Evolutionary conservation across 2,113 vertebrate species (phyloP).

Genomic region (Delphinus delphis): DNA sequence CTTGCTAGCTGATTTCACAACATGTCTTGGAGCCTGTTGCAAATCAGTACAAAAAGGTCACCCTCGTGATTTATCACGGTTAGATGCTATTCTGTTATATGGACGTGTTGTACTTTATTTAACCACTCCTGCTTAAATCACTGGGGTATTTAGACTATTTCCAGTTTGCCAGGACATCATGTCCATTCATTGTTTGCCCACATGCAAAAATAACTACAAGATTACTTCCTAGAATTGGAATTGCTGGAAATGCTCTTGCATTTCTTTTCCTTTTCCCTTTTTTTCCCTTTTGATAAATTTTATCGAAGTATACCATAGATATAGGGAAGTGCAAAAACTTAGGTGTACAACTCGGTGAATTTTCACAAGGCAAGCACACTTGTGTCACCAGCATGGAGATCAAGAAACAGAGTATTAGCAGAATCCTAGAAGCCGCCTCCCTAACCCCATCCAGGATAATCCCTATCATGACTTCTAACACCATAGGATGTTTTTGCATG

Average conservation of each 20-base stretch:
- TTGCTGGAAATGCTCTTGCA: not conserved
- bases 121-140: not conserved
- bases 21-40: not conserved
- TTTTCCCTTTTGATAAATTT: not conserved
- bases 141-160: not conserved
- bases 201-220: not conserved
- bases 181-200: not conserved
- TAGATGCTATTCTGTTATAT: not conserved
- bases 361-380: not conserved
- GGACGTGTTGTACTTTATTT: not conserved
- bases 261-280: not conserved
- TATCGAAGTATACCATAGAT: not conserved
- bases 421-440: not conserved
- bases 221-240: not conserved
- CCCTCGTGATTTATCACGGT: not conserved
- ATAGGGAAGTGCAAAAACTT: not conserved
- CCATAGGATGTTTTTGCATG: fast-evolving
- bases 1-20: not conserved
- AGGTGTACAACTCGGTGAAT: not conserved
- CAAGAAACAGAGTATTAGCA: not conserved
- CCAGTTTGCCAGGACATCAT: not conserved
- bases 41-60: not conserved
- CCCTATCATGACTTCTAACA: not conserved
- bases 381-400: not conserved
- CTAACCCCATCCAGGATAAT: not conserved